These are phyloP conservation scores for Brachionus manjavacas DNA, from an alignment of 1,140 invertebrate genomes.

Conservation along the genomic window DNA sequence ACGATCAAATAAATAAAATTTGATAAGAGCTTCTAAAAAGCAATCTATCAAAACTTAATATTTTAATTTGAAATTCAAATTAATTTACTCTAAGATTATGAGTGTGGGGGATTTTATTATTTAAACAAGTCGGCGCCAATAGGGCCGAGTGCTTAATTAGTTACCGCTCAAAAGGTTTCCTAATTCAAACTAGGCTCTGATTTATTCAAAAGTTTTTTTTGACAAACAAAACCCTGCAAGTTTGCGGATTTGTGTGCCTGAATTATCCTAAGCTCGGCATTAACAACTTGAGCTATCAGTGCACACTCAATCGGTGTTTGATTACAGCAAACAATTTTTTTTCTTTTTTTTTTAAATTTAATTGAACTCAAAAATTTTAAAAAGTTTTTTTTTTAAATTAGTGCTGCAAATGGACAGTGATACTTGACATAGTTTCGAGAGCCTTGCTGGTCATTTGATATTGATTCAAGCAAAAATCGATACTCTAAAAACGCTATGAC, in stretches of 20 bases:
- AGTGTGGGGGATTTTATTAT: not conserved
- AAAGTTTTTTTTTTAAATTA: not conserved
- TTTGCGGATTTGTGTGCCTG: not conserved
- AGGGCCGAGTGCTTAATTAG: not conserved
- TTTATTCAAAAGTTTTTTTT: not conserved
- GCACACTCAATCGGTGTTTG: not conserved
- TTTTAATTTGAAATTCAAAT: not conserved
- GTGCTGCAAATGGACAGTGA: not conserved
- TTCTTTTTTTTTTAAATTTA: not conserved
- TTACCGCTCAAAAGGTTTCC: not conserved
- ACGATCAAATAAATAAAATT: not conserved
- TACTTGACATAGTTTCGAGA: not conserved
- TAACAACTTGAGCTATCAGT: not conserved
- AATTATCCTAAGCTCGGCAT: not conserved
- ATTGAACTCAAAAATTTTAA: not conserved
- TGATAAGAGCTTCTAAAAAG: not conserved
- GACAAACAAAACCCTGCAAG: not conserved
- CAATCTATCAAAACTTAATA: not conserved
- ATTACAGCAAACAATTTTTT: not conserved
- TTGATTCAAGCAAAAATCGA: not conserved
- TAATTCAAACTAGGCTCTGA: not conserved
- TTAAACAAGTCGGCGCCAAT: not conserved
- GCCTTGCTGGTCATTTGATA: not conserved
- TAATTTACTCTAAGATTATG: not conserved
- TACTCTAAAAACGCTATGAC: not conserved